Evolutionary conservation across 1,140 invertebrate species (phyloP).

Genomic region (Leucophenga varia): DNA sequence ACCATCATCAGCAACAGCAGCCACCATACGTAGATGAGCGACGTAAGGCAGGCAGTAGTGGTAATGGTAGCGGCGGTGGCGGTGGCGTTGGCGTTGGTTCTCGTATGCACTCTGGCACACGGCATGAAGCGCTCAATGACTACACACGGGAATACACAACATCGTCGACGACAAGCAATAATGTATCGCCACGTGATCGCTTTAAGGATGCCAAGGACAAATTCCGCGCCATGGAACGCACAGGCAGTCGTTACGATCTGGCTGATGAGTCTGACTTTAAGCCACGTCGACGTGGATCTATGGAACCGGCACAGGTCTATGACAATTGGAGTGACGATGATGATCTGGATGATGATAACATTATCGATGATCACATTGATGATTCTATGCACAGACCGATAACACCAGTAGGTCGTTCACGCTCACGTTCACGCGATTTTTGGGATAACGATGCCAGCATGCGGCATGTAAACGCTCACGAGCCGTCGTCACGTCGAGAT

Average conservation of each 20-base stretch:
- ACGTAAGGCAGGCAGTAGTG: slow-evolving; percentile 7
- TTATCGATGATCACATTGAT: not conserved
- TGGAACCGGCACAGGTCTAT: slow-evolving; percentile 34
- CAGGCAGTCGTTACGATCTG: slow-evolving; percentile 60
- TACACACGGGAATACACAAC: slow-evolving; percentile 14
- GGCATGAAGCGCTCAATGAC: slow-evolving; percentile 7
- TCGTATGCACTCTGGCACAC: not conserved
- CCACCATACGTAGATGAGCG: slow-evolving; percentile 15
- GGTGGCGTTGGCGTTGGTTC: too few species aligned
- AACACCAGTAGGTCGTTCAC: slow-evolving; percentile 29
- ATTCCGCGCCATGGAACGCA: slow-evolving; percentile 74
- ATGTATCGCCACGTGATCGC: slow-evolving; percentile 68
- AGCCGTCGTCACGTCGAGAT: slow-evolving; percentile 10
- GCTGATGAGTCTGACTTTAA: slow-evolving; percentile 53
- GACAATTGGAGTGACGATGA: slow-evolving; percentile 48
- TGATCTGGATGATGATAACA: slow-evolving; percentile 5
- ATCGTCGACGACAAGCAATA: slow-evolving; percentile 12
- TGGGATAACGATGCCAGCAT: slow-evolving; percentile 31
- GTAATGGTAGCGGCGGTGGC: slow-evolving; percentile 1
- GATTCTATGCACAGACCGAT: too few species aligned
- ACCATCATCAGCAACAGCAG: not conserved
- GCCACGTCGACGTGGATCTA: slow-evolving; percentile 28
- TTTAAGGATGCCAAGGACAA: slow-evolving; percentile 84
- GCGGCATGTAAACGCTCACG: slow-evolving; percentile 10
- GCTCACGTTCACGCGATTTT: slow-evolving; percentile 42